Evolutionary conservation across 2,888 invertebrate species (phyloP).

Genomic region (Agrochola circellaris): DNA sequence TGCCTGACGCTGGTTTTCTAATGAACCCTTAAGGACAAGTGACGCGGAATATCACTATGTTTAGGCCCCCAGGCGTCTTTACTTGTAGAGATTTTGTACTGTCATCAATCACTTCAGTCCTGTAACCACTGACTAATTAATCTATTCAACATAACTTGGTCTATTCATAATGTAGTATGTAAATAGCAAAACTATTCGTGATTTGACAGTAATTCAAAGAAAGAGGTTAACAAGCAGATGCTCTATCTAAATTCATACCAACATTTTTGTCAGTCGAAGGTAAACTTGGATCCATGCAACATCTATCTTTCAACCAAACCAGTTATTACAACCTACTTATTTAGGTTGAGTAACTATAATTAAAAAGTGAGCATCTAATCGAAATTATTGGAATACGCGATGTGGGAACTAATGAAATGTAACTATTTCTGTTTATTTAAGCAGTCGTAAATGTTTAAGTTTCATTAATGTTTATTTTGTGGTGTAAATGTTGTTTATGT

Average conservation of each 20-base stretch:
- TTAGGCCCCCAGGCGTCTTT: too few relatives aligned
- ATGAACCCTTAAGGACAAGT: too few relatives aligned
- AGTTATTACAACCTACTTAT: slow-evolving; percentile 43
- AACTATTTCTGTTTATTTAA: slow-evolving; percentile 59
- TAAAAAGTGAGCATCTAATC: slow-evolving; percentile 63
- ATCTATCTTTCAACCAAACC: slow-evolving; percentile 55
- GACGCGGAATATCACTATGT: not conserved
- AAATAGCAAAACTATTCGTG: slow-evolving; percentile 1
- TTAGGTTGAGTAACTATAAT: slow-evolving; percentile 56
- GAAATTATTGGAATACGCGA: slow-evolving; percentile 45
- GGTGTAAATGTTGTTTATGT: slow-evolving; percentile 43
- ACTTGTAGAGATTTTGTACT: not conserved
- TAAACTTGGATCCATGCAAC: slow-evolving; percentile 52
- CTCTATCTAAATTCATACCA: slow-evolving; percentile 3
- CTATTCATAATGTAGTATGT: not conserved
- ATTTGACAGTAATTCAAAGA: slow-evolving; percentile 6
- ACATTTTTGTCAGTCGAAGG: slow-evolving; percentile 35
- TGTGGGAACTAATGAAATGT: slow-evolving; percentile 59
- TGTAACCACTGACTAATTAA: not conserved
- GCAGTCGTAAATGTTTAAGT: slow-evolving; percentile 53
- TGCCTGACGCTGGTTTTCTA: too few relatives aligned
- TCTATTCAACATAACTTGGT: not conserved
- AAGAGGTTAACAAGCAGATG: slow-evolving; percentile 15
- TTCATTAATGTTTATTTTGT: slow-evolving; percentile 51
- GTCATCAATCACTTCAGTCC: not conserved